phyloP scores from a whole-genome alignment of 2,888 invertebrate species.

The Altica lythri region DNA sequence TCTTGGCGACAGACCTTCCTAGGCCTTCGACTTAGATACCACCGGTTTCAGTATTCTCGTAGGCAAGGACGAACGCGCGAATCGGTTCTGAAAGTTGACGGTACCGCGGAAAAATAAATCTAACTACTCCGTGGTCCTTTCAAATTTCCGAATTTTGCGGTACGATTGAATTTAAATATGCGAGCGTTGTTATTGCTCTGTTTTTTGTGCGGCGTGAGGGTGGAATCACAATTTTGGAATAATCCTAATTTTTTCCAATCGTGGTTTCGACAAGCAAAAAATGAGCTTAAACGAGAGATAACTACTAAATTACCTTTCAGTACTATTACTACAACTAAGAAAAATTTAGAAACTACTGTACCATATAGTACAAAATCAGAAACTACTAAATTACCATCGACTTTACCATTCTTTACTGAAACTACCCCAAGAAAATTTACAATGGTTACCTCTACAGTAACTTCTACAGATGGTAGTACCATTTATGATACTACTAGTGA shows the following conservation, averaged over 20 bases:
- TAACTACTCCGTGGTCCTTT: conserved; percentile 40
- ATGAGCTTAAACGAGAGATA: conserved; percentile 39
- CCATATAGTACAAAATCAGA: conserved; percentile 7
- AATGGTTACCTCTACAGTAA: conserved; percentile 33
- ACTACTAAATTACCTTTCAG: conserved; percentile 32
- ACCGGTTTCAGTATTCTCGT: conserved; percentile 35
- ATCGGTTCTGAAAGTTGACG: conserved; percentile 31
- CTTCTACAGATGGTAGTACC: conserved; percentile 49
- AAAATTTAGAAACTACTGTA: conserved; percentile 23
- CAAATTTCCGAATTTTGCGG: conserved; percentile 13
- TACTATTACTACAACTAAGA: conserved; percentile 21
- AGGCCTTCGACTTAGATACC: conserved; percentile 48
- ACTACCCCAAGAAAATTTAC: conserved; percentile 33
- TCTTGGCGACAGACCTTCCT: conserved; percentile 53
- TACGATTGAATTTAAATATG: conserved; percentile 39
- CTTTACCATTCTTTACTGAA: conserved; percentile 13
- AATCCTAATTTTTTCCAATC: conserved; percentile 48
- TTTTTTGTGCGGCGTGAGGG: conserved; percentile 46
- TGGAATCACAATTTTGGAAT: conserved; percentile 52
- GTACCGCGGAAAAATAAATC: conserved; percentile 40
- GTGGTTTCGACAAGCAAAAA: conserved; percentile 52
- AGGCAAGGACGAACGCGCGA: conserved; percentile 27
- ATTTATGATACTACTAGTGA: conserved; percentile 63
- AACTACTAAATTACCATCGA: conserved; percentile 19
- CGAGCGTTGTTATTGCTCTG: conserved; percentile 43